Base-by-base conservation (phyloP, 2,797 vertebrate genomes). In the Myiotriccus ornatus region DNA sequence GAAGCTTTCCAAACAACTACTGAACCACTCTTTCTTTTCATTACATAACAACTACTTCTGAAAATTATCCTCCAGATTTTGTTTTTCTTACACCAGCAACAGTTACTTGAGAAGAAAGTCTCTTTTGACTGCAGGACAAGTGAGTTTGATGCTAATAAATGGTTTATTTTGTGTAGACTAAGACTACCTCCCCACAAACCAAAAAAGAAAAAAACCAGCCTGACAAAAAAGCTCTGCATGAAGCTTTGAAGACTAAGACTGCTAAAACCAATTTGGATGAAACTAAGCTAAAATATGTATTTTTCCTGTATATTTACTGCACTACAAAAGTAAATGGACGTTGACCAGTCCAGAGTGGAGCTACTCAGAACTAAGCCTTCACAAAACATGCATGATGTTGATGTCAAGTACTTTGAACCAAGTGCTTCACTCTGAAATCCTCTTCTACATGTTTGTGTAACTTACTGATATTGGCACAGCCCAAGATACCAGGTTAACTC, bases 101-200 rank as follows among this genome's bases (percentile, higher is more conserved):
- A 65, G 39, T 30, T 80, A 65, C 43, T 49, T 60, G 52, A 34
- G 80, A 65, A 89, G 30, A 50, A 4, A 47, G 10, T 21, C 34
- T 43, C 49, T 85, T 59, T 10, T 60, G 37, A 76, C 55, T 44
- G 32, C 22, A 14, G 21, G 23, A 67, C 55, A 85, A 93, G 16
- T 4, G 30, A 76, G 23, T 59, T 34, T 80, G 14, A 34, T 83
- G 10, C 28, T 80, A 77, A 41, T 20, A 77, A 85, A 46, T 21
- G 8, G 24, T 5, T 82, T 76, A 22, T 25, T 39, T 39, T 84
- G 22, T 22, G 57, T 59, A 47, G 27, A 67, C 35, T 55, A 65
- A 62, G 14, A 21, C 2, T 24, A 55, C 2, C 5, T 6, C 1
- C 1, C 3, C 3, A 39, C 39, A 39, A 12, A 39, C 8, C 20